These are phyloP conservation scores for Petromus typicus DNA, from an alignment of 2,113 vertebrate species.

Conservation along the genomic window DNA sequence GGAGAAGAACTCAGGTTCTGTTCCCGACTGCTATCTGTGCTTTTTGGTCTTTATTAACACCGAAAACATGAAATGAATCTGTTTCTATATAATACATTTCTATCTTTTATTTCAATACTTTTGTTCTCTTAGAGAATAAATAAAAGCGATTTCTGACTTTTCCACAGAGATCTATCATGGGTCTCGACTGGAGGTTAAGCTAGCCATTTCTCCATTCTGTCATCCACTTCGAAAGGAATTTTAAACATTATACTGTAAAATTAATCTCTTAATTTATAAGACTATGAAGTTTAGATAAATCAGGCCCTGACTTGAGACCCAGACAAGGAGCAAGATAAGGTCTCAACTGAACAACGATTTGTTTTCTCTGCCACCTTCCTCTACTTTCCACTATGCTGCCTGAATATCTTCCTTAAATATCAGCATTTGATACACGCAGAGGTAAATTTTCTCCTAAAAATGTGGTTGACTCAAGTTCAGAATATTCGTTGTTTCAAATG, in stretches of 20 bases:
- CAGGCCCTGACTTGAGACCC: background rate
- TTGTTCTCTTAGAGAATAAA: conserved; percentile 66
- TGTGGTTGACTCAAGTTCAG: background rate
- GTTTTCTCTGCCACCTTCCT: background rate
- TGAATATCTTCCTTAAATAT: fast-evolving
- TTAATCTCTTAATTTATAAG: background rate
- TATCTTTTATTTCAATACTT: conserved; percentile 69
- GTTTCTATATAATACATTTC: conserved; percentile 76
- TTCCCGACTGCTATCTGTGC: conserved; percentile 70
- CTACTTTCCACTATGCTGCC: background rate
- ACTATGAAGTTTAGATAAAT: background rate
- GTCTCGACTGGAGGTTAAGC: background rate
- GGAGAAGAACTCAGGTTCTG: conserved; percentile 77
- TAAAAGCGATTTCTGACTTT: background rate
- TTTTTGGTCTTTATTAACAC: conserved; percentile 72
- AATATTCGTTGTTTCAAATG: background rate
- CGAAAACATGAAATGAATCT: conserved; percentile 64
- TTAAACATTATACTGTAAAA: background rate
- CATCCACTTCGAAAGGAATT: background rate
- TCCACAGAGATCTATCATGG: background rate
- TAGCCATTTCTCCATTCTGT: background rate
- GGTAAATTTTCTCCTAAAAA: background rate
- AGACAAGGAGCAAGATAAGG: background rate
- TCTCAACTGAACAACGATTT: background rate
- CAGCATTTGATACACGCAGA: background rate